A percentile compares a stretch with the other conserved stretches of the same genome.
Conservation (phyloP, 1,140 invertebrate genomes). For the Rhizoglyphus robini region DNA sequence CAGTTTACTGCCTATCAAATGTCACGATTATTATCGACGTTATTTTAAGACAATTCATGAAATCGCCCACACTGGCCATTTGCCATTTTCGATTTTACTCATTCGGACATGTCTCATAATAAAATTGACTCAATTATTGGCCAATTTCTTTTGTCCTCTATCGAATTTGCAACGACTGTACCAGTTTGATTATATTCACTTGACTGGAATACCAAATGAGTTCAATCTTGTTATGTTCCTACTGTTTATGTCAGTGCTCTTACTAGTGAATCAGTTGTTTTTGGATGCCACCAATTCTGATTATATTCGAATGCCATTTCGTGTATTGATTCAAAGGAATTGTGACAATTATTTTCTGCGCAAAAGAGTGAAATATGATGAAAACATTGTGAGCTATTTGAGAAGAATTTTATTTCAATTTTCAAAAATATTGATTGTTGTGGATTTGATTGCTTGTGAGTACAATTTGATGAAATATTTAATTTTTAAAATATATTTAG, state of each 20-base stretch:
- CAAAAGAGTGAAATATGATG: too few relatives aligned
- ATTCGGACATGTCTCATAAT: background rate
- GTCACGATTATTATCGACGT: too few relatives aligned
- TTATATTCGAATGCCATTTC: background rate
- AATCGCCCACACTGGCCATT: background rate
- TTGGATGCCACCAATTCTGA: background rate
- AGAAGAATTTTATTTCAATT: background rate
- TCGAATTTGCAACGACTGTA: background rate
- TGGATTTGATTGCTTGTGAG: background rate
- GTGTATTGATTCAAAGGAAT: background rate
- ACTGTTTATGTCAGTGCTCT: background rate
- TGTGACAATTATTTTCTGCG: background rate
- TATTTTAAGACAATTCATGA: background rate
- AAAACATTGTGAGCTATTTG: too few relatives aligned
- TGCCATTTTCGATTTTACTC: background rate
- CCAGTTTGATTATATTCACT: background rate
- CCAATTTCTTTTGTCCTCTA: background rate
- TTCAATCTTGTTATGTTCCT: background rate
- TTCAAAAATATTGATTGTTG: background rate
- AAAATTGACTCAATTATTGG: background rate
- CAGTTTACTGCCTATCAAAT: too few relatives aligned
- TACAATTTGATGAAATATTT: background rate
- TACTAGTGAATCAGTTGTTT: background rate
- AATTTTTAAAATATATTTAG: too few relatives aligned
- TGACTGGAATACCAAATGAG: background rate